A percentile compares a stretch with the other conserved stretches of the same genome.
These are phyloP conservation scores for Dorcus parallelipipedus DNA, from an alignment of 2,888 invertebrate species.

Conservation along the genomic window DNA sequence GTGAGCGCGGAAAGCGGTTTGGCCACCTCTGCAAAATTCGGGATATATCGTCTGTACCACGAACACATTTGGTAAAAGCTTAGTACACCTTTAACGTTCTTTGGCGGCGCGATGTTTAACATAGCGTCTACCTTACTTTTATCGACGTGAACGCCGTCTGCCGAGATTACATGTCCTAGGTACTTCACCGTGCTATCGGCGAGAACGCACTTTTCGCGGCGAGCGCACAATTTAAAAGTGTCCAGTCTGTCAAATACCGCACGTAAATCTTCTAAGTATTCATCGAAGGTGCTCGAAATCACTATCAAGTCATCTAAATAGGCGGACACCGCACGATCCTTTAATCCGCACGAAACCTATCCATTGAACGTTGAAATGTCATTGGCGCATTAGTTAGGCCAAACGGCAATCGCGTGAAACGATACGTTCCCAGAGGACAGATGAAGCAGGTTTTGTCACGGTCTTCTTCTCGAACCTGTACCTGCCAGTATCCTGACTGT, in stretches of 20 bases:
- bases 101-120: constrained; percentile 10
- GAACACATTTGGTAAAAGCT: constrained; percentile 19
- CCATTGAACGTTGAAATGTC: constrained; percentile 30
- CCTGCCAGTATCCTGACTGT: constrained; percentile 42
- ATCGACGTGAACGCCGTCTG: constrained; percentile 14
- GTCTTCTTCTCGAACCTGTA: constrained; percentile 40
- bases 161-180: constrained; percentile 21
- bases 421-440: constrained; percentile 34
- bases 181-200: constrained; percentile 17
- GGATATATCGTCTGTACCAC: constrained; percentile 16
- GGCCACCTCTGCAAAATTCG: constrained; percentile 5
- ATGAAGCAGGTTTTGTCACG: constrained; percentile 14
- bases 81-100: constrained; percentile 11
- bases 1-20: constrained; percentile 17
- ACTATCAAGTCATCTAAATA: constrained; percentile 28
- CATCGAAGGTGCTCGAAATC: constrained; percentile 22
- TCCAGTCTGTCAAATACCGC: constrained; percentile 15
- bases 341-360: constrained; percentile 23
- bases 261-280: constrained; percentile 26
- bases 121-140: constrained; percentile 16
- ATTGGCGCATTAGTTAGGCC: constrained; percentile 29
- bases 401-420: constrained; percentile 28
- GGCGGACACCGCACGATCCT: constrained; percentile 15
- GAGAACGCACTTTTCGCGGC: constrained; percentile 28
- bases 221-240: constrained; percentile 20